Base-by-base conservation (phyloP, 2,797 vertebrate genomes). In the Sparidentex hasta region DNA sequence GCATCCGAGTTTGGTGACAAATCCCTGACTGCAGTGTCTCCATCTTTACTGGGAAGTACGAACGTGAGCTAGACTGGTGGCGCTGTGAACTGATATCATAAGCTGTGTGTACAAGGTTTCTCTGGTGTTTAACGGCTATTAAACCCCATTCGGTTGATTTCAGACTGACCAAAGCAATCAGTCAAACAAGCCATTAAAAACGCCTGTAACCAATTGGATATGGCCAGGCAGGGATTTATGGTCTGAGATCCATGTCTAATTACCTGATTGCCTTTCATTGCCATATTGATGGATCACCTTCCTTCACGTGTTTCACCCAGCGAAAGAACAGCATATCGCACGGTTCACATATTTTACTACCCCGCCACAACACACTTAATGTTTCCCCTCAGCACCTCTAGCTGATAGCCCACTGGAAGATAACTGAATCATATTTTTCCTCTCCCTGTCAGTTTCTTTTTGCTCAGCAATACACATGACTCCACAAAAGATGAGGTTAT, bases 201-300 rank as follows among this genome's bases (percentile, higher is more conserved):
- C 1, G 27, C n/a, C 82, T 85, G 65, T 88, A 80, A 83, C 59
- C 86, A 72, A 71, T 65, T 77, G 63, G 74, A 76, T 51, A 76
- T 63, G 65, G 59, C 69, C 64, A 46, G 18, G 70, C 57, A 41
- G 69, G 76, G 77, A 89, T 91, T 90, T 89, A 91, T 83, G 65
- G 47, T 70, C 71, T 18, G 61, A 83, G 75, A 71, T 78, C 68
- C 7, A 14, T 79, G 71, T 87, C 80, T 83, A 86, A 91, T 93
- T 83, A 86, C 79, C 69, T 88, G 84, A 92, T 91, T 90, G 87
- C 83, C 83, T 83, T 91, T 85, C 54, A 75, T 87, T 85, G 65
- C 75, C 46, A 66, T 81, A 82, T 80, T 87, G 87, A 92, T 84
- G 84, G 65, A 91, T 93, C 65, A 51, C 76, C 74, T 83, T 65